Evolutionary conservation across 2,113 vertebrate genomes (phyloP).

Genomic region (Arothron firmamentum): DNA sequence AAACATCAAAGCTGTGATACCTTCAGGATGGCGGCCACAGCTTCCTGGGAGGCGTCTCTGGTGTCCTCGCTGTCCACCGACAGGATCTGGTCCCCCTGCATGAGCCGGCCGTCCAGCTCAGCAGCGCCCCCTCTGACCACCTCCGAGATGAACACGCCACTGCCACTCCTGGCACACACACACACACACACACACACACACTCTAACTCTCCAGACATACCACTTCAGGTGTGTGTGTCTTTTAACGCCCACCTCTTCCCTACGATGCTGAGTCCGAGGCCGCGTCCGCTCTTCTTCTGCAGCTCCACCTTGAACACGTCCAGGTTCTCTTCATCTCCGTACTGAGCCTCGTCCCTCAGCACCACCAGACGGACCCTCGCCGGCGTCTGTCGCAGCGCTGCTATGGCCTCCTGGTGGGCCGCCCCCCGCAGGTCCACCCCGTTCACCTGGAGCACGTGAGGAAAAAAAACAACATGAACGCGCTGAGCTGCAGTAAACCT

Average conservation of each 20-base stretch:
- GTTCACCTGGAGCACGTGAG: constrained; percentile 78
- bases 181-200: constrained; percentile 1
- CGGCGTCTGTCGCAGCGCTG: constrained; percentile 85
- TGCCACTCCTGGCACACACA: constrained; percentile 68
- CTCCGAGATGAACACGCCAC: constrained; percentile 94
- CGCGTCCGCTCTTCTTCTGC: constrained; percentile 87
- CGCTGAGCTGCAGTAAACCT: too few relatives aligned
- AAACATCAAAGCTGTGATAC: too few relatives aligned
- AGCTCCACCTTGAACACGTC: constrained; percentile 85
- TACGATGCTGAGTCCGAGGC: constrained; percentile 93
- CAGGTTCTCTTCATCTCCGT: constrained; percentile 87
- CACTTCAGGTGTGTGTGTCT: neutral
- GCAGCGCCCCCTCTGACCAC: constrained; percentile 93
- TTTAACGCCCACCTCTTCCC: constrained; percentile 81
- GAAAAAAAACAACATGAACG: too few relatives aligned
- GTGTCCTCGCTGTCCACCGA: constrained; percentile 90
- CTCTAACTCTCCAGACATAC: neutral
- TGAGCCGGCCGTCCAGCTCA: constrained; percentile 91
- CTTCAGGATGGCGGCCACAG: constrained; percentile 90
- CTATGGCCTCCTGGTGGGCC: constrained; percentile 90
- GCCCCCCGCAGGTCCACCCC: constrained; percentile 84
- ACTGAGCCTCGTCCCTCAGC: constrained; percentile 84
- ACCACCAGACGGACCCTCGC: constrained; percentile 85
- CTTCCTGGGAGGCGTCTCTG: constrained; percentile 86
- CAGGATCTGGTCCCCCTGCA: constrained; percentile 95